These are phyloP conservation scores for Marcusenius ussheri DNA, from an alignment of 2,113 vertebrate genomes.

Conservation along the genomic window DNA sequence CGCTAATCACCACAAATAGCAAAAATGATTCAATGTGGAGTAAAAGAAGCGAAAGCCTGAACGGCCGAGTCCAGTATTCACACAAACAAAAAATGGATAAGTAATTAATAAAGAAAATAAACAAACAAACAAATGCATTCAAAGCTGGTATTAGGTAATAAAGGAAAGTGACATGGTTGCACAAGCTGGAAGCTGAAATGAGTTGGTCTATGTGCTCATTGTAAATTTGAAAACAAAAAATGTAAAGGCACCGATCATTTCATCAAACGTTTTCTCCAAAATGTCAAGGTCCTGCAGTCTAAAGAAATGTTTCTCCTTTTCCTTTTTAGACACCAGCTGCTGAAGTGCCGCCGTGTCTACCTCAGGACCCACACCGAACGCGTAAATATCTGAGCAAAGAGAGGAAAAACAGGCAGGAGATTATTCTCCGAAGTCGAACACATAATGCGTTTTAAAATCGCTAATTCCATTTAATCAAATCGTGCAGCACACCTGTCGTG, in stretches of 20 bases:
- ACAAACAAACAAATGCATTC: neutral
- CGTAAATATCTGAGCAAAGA: constrained; percentile 54
- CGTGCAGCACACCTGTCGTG: neutral
- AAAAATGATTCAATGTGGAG: neutral
- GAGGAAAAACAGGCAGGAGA: neutral
- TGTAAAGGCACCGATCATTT: constrained; percentile 50
- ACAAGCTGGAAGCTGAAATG: neutral
- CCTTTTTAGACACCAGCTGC: constrained; percentile 37
- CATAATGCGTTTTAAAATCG: neutral
- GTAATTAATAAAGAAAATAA: neutral
- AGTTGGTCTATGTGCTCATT: neutral
- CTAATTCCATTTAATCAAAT: neutral
- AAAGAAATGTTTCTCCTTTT: constrained; percentile 44
- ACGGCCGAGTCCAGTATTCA: neutral
- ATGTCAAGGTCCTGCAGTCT: neutral
- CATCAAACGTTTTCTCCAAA: constrained; percentile 49
- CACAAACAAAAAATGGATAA: neutral
- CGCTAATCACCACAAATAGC: neutral
- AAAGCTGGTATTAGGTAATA: neutral
- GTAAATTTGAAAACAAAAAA: neutral
- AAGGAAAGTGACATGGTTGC: neutral
- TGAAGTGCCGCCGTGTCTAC: constrained; percentile 36
- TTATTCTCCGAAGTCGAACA: neutral
- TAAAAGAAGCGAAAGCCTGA: neutral
- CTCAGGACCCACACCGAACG: constrained; percentile 51